Evolutionary conservation across 2,797 vertebrate genomes (phyloP), one percentile per base, ranked within the genome.

Genomic region (Peromyscus nudipes): DNA sequence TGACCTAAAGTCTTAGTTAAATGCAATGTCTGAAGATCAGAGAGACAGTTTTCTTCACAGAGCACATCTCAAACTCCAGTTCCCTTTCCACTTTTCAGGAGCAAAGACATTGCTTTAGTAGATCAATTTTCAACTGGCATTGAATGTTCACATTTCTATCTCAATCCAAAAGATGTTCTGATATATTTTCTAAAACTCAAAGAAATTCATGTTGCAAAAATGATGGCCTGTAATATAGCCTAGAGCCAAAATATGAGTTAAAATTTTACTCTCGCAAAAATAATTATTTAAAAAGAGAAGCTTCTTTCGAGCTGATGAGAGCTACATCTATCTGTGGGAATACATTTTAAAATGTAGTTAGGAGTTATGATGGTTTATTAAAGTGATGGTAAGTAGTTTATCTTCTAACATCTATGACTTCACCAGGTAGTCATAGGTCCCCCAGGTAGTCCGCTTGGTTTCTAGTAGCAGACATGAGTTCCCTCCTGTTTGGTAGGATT

Each of bases 1-100:
- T 83, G 31, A 1, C 4, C 3, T 94, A 62, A 86, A 79, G 91
- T 96, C 31, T 91, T 75, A 76, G 9, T 83, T 95, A 43, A 34
- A 64, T 92, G 73, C 60, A 77, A 40, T 43, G 3, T 37, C 11
- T 62, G 11, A 37, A 55, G 86, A 90, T 13, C 31, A 57, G 80
- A 89, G n/a, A 80, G 92, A 67, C 1, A 64, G 4, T 73, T 10
- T 16, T 23, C 2, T 25, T 27, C 25, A 46, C 17, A 93, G 37
- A 49, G 29, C 6, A 11, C 76, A 52, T 13, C n/a, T 43, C 8
- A 67, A 86, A 29, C 1, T 75, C 27, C 37, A 55, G 6, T 76
- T 17, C 23, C 40, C 4, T 27, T 43, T 43, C 52, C 83, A 80
- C 19, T 23, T 94, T 93, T 60, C 57, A 89, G 37, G 79, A 34